phyloP scores from a whole-genome alignment of 2,113 vertebrate species.

The Pseudorectes ferrugineus region DNA sequence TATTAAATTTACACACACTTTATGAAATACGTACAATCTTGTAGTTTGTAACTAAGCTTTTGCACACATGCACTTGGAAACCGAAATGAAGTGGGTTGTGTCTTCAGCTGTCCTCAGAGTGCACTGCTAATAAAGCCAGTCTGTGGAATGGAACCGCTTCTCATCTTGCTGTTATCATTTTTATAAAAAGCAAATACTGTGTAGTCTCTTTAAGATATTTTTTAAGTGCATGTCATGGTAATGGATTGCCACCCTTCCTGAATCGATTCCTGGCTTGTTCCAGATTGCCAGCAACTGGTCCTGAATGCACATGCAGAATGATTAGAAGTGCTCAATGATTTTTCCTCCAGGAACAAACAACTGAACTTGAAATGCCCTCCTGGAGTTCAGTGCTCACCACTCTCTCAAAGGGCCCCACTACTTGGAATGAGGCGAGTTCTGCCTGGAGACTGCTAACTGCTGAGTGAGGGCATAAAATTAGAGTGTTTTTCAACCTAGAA shows the following conservation, averaged over 20 bases:
- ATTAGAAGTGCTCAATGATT: not conserved
- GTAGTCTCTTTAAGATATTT: not conserved
- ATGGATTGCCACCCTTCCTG: not conserved
- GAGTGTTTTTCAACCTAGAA: not conserved
- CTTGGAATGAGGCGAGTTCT: not conserved
- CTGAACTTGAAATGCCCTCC: not conserved
- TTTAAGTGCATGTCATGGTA: not conserved
- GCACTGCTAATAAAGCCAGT: not conserved
- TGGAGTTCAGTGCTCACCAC: not conserved
- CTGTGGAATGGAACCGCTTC: not conserved
- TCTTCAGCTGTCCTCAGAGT: not conserved
- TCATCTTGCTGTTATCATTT: not conserved
- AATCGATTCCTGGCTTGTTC: not conserved
- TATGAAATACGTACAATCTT: not conserved
- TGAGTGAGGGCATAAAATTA: not conserved
- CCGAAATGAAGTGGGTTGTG: not conserved
- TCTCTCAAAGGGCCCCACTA: not conserved
- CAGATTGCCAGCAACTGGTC: not conserved
- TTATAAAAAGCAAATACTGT: not conserved
- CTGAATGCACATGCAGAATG: not conserved
- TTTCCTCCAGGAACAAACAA: not conserved
- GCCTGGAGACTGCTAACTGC: not conserved
- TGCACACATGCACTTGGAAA: not conserved
- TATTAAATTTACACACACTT: not conserved
- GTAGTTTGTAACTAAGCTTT: not conserved